These are phyloP conservation scores for Plecotus auritus DNA, from an alignment of 2,113 vertebrate species.

Conservation along the genomic window DNA sequence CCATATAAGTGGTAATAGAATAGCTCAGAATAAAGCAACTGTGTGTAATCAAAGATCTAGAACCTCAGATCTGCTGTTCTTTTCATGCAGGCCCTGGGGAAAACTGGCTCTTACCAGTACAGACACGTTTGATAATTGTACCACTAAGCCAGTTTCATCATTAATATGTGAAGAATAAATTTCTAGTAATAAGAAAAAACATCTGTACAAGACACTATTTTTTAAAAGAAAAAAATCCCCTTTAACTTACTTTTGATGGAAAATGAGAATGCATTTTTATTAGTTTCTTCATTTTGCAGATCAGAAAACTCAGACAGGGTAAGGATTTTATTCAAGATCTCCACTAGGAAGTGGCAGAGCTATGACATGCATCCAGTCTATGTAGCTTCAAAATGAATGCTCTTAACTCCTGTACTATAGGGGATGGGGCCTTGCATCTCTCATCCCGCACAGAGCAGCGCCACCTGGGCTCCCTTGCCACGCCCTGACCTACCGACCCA, in stretches of 20 bases:
- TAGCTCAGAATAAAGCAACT: neutral
- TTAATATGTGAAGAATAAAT: conserved; percentile 11
- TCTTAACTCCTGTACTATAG: neutral
- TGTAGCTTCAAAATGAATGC: neutral
- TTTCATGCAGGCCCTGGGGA: neutral
- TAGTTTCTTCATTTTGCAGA: neutral
- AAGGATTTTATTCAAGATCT: neutral
- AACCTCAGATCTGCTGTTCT: neutral
- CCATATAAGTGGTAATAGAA: neutral
- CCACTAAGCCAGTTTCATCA: conserved; percentile 12
- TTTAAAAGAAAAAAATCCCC: neutral
- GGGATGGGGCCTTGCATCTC: no score
- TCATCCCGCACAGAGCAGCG: neutral
- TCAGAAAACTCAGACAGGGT: neutral
- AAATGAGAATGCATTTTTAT: neutral
- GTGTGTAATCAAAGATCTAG: neutral
- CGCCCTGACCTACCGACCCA: neutral
- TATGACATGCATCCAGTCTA: neutral
- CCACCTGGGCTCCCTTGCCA: neutral
- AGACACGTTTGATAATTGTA: conserved; percentile 6
- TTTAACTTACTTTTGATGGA: neutral
- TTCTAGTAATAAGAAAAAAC: neutral
- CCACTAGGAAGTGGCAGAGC: neutral
- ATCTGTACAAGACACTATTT: neutral
- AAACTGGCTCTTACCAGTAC: neutral